Evolutionary conservation across 2,113 vertebrate genomes (phyloP).

Genomic region (Nansenia antarctica): DNA sequence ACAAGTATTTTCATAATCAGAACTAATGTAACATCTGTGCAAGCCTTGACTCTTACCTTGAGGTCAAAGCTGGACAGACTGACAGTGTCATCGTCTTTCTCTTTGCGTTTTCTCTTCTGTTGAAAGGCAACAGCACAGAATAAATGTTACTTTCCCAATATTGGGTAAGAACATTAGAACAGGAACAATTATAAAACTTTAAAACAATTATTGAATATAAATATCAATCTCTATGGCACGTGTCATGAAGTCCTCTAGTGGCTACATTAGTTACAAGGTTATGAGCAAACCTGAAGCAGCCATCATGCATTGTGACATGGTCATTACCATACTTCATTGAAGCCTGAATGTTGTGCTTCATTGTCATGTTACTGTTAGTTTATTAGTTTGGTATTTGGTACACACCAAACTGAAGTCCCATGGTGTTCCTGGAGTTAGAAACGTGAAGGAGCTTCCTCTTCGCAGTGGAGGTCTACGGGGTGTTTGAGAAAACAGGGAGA

Average conservation of each 20-base stretch:
- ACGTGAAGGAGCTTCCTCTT: slow-evolving; percentile 87
- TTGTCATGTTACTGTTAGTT: neutral
- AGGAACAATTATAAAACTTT: too few relatives aligned
- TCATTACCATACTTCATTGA: neutral
- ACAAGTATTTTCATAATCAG: slow-evolving; percentile 1
- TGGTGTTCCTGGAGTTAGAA: slow-evolving; percentile 82
- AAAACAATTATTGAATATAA: too few relatives aligned
- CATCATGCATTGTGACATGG: neutral
- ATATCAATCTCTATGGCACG: too few relatives aligned
- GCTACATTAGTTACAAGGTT: too few relatives aligned
- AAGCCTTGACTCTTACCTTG: slow-evolving; percentile 74
- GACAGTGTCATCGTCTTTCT: slow-evolving; percentile 85
- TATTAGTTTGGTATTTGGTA: neutral
- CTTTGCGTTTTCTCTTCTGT: slow-evolving; percentile 89
- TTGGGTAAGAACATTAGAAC: too few relatives aligned
- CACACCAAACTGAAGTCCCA: slow-evolving; percentile 90
- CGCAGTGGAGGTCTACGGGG: slow-evolving; percentile 79
- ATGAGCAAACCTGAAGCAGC: too few relatives aligned
- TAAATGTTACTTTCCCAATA: neutral
- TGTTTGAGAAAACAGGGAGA: neutral
- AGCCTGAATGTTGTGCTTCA: neutral
- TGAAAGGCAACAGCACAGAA: neutral
- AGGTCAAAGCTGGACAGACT: slow-evolving; percentile 89
- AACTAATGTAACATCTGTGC: neutral
- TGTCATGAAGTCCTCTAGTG: too few relatives aligned